Percentiles rank a stretch among this genome's conserved stretches.
Evolutionary conservation across 1,140 invertebrate species (phyloP).

Genomic region (Heliconius melpomene): DNA sequence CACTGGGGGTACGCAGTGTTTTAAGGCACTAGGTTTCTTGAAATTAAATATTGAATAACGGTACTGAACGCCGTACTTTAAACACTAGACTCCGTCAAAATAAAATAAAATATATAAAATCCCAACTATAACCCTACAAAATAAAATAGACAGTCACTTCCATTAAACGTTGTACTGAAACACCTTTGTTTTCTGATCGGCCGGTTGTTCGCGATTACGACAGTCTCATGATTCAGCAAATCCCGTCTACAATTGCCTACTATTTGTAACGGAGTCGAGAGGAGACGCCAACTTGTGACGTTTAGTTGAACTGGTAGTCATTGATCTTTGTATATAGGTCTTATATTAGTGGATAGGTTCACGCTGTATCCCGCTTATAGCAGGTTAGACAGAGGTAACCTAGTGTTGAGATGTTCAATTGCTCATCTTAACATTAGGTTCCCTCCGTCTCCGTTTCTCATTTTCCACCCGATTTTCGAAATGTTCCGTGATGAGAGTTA

Average conservation of each 20-base stretch:
- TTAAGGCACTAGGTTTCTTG: too few relatives aligned
- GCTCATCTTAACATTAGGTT: too few relatives aligned
- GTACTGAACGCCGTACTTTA: too few relatives aligned
- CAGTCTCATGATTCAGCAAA: slow-evolving; percentile 49
- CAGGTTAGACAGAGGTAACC: neutral
- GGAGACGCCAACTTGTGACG: slow-evolving; percentile 32
- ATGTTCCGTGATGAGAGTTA: neutral
- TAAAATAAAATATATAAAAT: neutral
- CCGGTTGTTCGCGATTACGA: slow-evolving; percentile 53
- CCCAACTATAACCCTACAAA: neutral
- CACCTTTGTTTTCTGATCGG: slow-evolving; percentile 52
- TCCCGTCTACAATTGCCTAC: slow-evolving; percentile 41
- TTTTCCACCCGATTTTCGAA: neutral
- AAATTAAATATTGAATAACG: too few relatives aligned
- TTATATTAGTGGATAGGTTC: neutral
- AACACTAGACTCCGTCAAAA: neutral
- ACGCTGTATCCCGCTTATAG: neutral
- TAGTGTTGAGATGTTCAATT: neutral
- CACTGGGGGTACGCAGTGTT: too few relatives aligned
- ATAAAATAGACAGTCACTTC: slow-evolving; percentile 17
- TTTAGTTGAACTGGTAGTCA: slow-evolving; percentile 34
- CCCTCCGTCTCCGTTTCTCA: neutral
- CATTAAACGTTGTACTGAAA: slow-evolving; percentile 2
- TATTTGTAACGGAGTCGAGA: slow-evolving; percentile 36
- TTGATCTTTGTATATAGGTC: neutral